Base-by-base conservation (phyloP, 1,140 invertebrate genomes). In the Macrocentrus cingulum region DNA sequence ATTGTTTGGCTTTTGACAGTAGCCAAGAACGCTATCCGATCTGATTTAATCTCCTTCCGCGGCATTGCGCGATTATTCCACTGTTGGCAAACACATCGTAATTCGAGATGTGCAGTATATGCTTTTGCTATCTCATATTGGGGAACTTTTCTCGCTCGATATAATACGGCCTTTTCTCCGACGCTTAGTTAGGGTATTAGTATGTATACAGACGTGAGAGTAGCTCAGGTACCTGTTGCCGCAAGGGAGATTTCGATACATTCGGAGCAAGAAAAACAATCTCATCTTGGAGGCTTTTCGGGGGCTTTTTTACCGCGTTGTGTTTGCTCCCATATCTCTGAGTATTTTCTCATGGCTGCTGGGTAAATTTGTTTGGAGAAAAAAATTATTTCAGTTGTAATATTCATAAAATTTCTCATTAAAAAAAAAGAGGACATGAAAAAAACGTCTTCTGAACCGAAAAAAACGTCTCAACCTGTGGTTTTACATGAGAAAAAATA, bases 71-170 rank as follows among this genome's bases (percentile, higher is more conserved):
- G 49, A 44, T 42, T 54, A 16, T 22, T 29, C 18, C 20, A 36
- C 19, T 59, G 57, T 59, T 59, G 50, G 57, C 57, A 59, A 59
- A 59, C 57, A n/a, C n/a, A 59, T 53, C 49, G 57, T 59, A 59
- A 59, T 59, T 59, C 49, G 57, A 59, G 57, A 59, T 59, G 51
- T 53, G 32, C 39, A 45, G 4, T 39, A 36, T 41, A 36, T 36
- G 15, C 36, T 51, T 20, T 18, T 29, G 49, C 36, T 51, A 37
- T 36, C 25, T 29, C 23, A n/a, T 41, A n/a, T 15, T 9, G 39
- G 9, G 25, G 19, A 39, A 39, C 49, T 49, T 32, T 51, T 54
- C 51, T 54, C 51, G 51, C 51, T 54, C 51, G 22, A 54, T 54
- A 54, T 54, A 54, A 54, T 54, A 29, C 51, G 23, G 13, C 34